These are phyloP conservation scores for Saguinus midas DNA, from an alignment of 2,113 vertebrate species.

Conservation along the genomic window DNA sequence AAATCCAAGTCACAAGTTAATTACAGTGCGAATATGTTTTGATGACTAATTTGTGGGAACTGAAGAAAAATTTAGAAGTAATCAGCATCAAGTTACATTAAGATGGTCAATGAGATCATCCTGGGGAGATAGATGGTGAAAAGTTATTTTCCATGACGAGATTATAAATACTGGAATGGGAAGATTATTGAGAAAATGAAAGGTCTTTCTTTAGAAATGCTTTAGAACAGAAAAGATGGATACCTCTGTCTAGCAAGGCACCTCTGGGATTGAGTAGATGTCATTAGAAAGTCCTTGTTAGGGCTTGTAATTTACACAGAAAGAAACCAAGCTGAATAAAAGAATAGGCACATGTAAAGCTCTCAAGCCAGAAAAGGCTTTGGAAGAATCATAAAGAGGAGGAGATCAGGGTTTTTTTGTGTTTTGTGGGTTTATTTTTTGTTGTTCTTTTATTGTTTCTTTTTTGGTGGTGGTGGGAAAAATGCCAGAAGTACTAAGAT, in stretches of 20 bases:
- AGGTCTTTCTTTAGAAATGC: not conserved
- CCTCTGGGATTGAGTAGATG: not conserved
- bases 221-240: constrained; percentile 40
- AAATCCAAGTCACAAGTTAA: constrained; percentile 47
- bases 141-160: not conserved
- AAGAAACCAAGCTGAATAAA: constrained; percentile 1
- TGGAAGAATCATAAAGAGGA: not conserved
- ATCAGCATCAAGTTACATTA: not conserved
- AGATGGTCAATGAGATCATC: not conserved
- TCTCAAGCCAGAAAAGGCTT: not conserved
- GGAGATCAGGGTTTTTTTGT: not conserved
- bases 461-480: not conserved
- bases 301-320: not conserved
- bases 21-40: constrained; percentile 11
- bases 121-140: not conserved
- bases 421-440: not conserved
- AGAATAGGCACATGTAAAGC: not conserved
- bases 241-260: not conserved
- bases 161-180: not conserved
- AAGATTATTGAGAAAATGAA: not conserved
- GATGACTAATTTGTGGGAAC: constrained; percentile 44
- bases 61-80: not conserved
- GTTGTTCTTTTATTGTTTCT: too few species aligned
- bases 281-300: not conserved
- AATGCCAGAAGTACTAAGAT: not conserved